Base-by-base conservation (phyloP, 2,888 invertebrate species). In the Tineola bisselliella region DNA sequence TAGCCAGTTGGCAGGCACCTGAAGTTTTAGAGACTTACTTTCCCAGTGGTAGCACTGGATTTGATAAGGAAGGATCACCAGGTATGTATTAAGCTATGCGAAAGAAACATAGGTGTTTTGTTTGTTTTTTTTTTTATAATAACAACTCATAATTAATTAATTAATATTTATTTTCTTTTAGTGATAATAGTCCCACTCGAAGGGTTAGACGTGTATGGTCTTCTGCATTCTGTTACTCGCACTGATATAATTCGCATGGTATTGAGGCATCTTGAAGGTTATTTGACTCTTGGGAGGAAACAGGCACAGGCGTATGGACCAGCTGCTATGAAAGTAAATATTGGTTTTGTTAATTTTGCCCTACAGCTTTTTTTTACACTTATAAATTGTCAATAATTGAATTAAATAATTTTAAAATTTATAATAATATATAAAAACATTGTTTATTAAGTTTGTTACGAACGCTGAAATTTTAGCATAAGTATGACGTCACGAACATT, bases 61-160 rank as follows among this genome's bases (percentile, higher is more conserved):
- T 89, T 66, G 96, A 97, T 72, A 94, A 93, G 67, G 93, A 94
- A 65, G 95, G 95, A 13, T 91, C 93, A 1, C 94, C 95, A 72
- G 87, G 92, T 92, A 25, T 54, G n/a, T 18, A 19, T 3, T 58
- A 12, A n/a, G 25, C 8, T 60, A 25, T 52, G 13, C 38, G 30
- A 52, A 17, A 38, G 31, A 48, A 25, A 2, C 25, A 25, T 4
- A 25, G 25, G 6, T 25, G 4, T 25, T 25, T 25, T 25, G 2
- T 18, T 44, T n/a, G 19, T 13, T 60, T 61, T 52, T 25, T 19
- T 44, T 8, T 15, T 19, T 10, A 18, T 61, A 57, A 44, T 5
- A 54, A 8, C 4, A 5, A 4, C 25, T 2, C 25, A 58, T 3
- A 30, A 13, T n/a, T 59, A 5, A 13, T 18, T 10, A 1, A 15